Evolutionary conservation across 1,140 invertebrate genomes (phyloP).

Genomic region (Lepidurus arcticus): DNA sequence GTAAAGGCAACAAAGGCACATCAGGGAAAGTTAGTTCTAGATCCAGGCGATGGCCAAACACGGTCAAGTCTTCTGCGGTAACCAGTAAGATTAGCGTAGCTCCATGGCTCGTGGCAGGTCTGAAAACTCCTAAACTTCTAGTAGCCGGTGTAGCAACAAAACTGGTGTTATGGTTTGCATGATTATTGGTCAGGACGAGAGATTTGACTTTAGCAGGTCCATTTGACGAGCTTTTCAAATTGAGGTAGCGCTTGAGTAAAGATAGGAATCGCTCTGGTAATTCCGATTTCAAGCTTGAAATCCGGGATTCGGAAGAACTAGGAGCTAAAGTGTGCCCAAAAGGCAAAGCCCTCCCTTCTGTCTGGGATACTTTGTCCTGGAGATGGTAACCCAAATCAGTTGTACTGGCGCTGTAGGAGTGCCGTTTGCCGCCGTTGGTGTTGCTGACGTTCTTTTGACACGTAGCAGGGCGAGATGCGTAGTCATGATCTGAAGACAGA

Average conservation of each 20-base stretch:
- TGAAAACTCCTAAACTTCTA: slow-evolving; percentile 32
- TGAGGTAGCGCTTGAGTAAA: slow-evolving; percentile 32
- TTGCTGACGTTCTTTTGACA: neutral
- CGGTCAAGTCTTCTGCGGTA: slow-evolving; percentile 26
- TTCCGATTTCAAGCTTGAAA: neutral
- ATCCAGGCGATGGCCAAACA: slow-evolving; percentile 31
- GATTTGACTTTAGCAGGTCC: neutral
- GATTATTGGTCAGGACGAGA: neutral
- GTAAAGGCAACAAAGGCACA: neutral
- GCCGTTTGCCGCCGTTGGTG: neutral
- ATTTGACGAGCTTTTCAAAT: slow-evolving; percentile 26
- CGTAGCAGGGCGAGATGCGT: neutral
- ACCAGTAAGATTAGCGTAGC: slow-evolving; percentile 30
- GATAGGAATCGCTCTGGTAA: slow-evolving; percentile 25
- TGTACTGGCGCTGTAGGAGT: neutral
- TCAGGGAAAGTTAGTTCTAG: slow-evolving; percentile 31
- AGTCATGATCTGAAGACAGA: neutral
- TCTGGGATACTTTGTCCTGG: neutral
- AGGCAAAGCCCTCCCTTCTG: neutral
- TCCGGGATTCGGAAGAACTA: neutral
- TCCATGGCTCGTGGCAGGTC: slow-evolving; percentile 31
- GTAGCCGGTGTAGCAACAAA: neutral
- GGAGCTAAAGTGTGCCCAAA: neutral
- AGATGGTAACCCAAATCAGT: neutral
- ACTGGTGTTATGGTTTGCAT: neutral